Base-by-base conservation (phyloP, 2,797 vertebrate species). In the Cirrhinus mrigala region DNA sequence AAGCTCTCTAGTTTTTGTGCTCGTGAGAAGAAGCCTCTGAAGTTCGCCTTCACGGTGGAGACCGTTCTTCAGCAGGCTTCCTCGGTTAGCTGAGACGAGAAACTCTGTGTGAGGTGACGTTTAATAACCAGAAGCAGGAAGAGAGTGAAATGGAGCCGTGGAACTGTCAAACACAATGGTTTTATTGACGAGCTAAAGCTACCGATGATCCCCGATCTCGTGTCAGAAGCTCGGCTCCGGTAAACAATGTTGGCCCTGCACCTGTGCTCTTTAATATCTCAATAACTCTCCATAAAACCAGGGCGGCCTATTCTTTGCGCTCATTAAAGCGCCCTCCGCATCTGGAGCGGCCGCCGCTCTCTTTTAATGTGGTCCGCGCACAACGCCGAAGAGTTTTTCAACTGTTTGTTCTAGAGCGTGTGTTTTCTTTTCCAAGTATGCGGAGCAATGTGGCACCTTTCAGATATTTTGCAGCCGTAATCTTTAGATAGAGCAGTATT, bases 401-500 rank as follows among this genome's bases (percentile, higher is more conserved):
- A 91, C 91, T 94, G 82, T 94, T 94, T 94, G 92, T 93, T 91
- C 91, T 91, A 86, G 89, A 90, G 77, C 82, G 86, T 78, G 83
- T 84, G 89, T 90, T 85, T 87, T 90, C 82, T 82, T 77, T 85
- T 77, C 70, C 88, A 78, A 73, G 87, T 86, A 90, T 90, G 89
- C 87, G 91, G 92, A 94, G 91, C 92, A 94, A 91, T 82, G 91
- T 94, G 91, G 89, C 90, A 91, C 91, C 92, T 92, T 90, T 90
- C 91, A 93, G 90, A 91, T 94, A 94, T 92, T 89, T 89, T 89
- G 79, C 82, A 90, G 91, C 91, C 82, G 88, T 94, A 92, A 94
- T 94, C 93, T 88, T 92, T 89, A 94, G 91, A 92, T 94, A 94
- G 93, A 94, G 94, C 95, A 94, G 93, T 93, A 93, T 94, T 94